Percentiles rank a stretch among this genome's conserved stretches.
These are phyloP conservation scores for Leptodactylus fuscus DNA, from an alignment of 2,113 vertebrate species.

Conservation along the genomic window DNA sequence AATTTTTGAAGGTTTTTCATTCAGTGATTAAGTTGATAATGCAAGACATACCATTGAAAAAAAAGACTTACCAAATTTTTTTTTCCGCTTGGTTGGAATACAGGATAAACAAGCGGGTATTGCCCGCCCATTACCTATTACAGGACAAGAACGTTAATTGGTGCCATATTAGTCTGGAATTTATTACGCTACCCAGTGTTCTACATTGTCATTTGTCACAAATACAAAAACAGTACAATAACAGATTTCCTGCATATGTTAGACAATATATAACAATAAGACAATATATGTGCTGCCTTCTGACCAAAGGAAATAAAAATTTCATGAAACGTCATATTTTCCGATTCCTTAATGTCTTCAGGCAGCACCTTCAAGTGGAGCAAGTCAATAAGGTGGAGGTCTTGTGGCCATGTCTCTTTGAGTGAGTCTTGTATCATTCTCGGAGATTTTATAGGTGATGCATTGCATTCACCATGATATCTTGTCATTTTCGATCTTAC, in stretches of 20 bases:
- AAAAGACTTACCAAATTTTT: conserved; percentile 34
- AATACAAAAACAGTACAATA: background rate
- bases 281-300: background rate
- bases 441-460: background rate
- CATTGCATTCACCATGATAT: background rate
- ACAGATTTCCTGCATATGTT: background rate
- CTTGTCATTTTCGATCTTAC: background rate
- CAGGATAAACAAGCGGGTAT: conserved; percentile 26
- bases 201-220: background rate
- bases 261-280: too few species aligned
- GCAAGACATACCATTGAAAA: too few species aligned
- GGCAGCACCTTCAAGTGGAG: background rate
- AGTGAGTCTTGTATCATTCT: background rate
- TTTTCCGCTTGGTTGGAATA: conserved; percentile 19
- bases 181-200: background rate
- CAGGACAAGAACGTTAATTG: conserved; percentile 11
- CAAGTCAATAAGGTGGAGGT: background rate
- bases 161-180: background rate
- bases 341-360: conserved; percentile 1
- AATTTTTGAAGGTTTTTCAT: background rate
- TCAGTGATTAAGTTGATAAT: too few species aligned
- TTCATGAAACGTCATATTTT: background rate
- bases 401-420: background rate
- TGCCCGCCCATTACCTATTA: conserved; percentile 14
- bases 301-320: conserved; percentile 14